Evolutionary conservation across 2,888 invertebrate species (phyloP).

Genomic region (Sinelater perroti): DNA sequence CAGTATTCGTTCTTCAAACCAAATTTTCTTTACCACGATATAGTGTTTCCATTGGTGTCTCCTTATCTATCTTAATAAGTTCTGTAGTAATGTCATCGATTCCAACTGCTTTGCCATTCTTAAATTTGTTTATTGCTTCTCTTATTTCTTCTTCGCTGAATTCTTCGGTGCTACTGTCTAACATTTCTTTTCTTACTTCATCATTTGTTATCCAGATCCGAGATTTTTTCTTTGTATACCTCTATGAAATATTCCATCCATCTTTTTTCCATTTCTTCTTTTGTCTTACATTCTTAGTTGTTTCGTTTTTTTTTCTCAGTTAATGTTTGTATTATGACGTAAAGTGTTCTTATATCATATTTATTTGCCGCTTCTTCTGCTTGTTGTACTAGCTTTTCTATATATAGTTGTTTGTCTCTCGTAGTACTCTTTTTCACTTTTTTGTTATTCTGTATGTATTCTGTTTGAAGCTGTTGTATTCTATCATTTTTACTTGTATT

Average conservation of each 20-base stretch:
- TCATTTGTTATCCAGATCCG: background rate
- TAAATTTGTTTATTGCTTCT: background rate
- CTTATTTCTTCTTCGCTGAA: constrained; percentile 1
- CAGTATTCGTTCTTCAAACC: no score
- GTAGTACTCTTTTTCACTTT: background rate
- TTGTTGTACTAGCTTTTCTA: background rate
- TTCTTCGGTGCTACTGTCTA: background rate
- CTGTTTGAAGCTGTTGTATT: background rate
- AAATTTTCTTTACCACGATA: no score
- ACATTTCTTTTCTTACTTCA: background rate
- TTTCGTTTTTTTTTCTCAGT: background rate
- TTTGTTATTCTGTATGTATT: constrained; percentile 3
- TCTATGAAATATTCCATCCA: no score
- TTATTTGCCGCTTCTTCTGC: background rate
- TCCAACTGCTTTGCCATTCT: background rate
- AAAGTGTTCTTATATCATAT: background rate
- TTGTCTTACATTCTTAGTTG: background rate
- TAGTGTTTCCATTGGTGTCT: background rate
- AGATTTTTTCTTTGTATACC: background rate
- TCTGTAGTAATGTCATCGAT: background rate
- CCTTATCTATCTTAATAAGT: background rate
- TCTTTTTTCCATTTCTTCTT: no score
- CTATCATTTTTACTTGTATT: background rate
- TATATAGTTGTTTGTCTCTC: background rate
- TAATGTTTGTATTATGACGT: background rate